Evolutionary conservation across 2,797 vertebrate genomes (phyloP).

Genomic region (Tapera naevia): DNA sequence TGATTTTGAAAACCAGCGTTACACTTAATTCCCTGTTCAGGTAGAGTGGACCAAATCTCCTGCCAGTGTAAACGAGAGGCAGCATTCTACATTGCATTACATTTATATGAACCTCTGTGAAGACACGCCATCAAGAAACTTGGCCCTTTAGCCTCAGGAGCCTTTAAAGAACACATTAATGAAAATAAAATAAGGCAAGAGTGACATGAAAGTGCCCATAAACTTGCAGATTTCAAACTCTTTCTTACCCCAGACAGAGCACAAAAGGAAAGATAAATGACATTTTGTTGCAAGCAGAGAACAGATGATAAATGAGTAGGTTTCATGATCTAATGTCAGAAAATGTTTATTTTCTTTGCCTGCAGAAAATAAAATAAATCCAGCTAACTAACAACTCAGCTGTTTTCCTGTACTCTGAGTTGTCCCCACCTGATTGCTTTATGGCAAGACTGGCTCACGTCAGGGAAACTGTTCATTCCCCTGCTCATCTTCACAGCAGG

Average conservation of each 20-base stretch:
- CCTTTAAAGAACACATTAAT: background rate
- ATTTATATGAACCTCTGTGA: background rate
- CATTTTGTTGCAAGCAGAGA: background rate
- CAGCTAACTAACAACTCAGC: conserved; percentile 12
- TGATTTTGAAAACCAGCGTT: background rate
- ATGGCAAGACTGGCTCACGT: background rate
- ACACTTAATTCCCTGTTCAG: fast-evolving
- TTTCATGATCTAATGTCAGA: background rate
- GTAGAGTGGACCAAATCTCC: background rate
- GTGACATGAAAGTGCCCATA: background rate
- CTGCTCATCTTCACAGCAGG: background rate
- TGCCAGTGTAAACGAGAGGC: background rate
- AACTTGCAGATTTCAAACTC: background rate
- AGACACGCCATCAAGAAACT: background rate
- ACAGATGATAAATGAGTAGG: background rate
- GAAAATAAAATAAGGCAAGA: conserved; percentile 1
- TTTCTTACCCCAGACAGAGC: background rate
- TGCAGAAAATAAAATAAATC: background rate
- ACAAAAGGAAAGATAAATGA: background rate
- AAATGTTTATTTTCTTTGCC: conserved; percentile 26
- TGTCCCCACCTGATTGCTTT: background rate
- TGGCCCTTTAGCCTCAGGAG: background rate
- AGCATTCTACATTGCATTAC: background rate
- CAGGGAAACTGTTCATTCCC: background rate
- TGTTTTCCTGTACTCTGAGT: background rate